Evolutionary conservation across 2,113 vertebrate genomes (phyloP).

Genomic region (Apus apus): DNA sequence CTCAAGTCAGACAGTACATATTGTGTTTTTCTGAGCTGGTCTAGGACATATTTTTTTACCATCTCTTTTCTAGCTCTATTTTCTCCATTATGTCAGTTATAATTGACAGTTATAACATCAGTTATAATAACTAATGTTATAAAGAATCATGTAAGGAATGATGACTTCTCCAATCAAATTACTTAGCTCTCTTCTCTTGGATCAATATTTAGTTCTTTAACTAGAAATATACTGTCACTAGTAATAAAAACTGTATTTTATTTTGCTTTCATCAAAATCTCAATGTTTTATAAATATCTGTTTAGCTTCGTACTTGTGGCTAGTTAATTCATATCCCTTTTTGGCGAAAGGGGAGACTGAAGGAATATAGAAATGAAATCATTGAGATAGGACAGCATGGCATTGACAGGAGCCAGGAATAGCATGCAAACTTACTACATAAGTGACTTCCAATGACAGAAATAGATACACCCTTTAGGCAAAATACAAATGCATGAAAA

Average conservation of each 20-base stretch:
- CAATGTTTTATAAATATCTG: not conserved
- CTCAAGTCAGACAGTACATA: not conserved
- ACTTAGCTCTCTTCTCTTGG: not conserved
- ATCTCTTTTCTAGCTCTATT: not conserved
- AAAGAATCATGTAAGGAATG: not conserved
- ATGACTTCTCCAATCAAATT: not conserved
- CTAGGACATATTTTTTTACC: not conserved
- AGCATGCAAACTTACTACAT: not conserved
- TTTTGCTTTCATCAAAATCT: not conserved
- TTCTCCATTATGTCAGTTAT: not conserved
- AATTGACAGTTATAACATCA: not conserved
- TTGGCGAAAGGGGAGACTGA: not conserved
- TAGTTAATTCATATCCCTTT: not conserved
- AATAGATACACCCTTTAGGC: slow-evolving; percentile 55
- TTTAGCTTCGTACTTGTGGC: not conserved
- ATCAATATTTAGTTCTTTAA: not conserved
- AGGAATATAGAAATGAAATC: not conserved
- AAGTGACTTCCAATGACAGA: slow-evolving; percentile 31
- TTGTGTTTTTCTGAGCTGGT: not conserved
- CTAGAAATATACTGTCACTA: not conserved
- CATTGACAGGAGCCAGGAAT: slow-evolving; percentile 14
- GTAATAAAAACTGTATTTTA: not conserved
- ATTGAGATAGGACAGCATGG: not conserved
- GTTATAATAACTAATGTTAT: not conserved
- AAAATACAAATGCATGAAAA: slow-evolving; percentile 54